Evolutionary conservation across 1,140 invertebrate genomes (phyloP).

Genomic region (Drosophila auraria): DNA sequence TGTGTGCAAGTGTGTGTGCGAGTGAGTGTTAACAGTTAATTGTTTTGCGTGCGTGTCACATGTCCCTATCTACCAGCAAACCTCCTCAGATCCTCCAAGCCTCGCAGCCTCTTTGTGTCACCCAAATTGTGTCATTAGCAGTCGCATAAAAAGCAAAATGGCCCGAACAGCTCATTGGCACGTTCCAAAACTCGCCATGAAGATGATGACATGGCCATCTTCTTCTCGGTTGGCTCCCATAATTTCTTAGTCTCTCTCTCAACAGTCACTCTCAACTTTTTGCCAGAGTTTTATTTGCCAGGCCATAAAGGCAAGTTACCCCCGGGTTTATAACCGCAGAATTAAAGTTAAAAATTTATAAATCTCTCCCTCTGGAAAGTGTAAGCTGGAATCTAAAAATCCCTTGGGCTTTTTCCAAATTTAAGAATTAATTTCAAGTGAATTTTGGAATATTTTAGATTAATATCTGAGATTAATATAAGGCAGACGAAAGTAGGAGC

Average conservation of each 20-base stretch:
- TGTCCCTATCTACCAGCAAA: constrained; percentile 25
- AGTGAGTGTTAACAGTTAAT: constrained; percentile 65
- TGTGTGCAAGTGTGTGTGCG: constrained; percentile 6
- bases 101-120: constrained; percentile 42
- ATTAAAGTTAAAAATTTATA: constrained; percentile 53
- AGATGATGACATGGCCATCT: constrained; percentile 47
- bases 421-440: neutral
- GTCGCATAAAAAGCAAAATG: constrained; percentile 74
- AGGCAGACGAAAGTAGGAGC: no score
- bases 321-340: constrained; percentile 34
- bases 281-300: constrained; percentile 35
- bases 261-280: constrained; percentile 10
- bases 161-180: constrained; percentile 76
- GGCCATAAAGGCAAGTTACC: constrained; percentile 35
- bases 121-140: constrained; percentile 81
- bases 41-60: constrained; percentile 69
- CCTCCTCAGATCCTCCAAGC: neutral
- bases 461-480: no score
- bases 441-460: no score
- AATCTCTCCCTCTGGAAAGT: constrained; percentile 2
- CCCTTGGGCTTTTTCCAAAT: neutral
- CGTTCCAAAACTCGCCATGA: constrained; percentile 58
- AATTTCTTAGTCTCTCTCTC: constrained; percentile 15
- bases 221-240: constrained; percentile 11
- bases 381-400: neutral